Evolutionary conservation across 1,140 invertebrate species (phyloP), one percentile per base, ranked within the genome.

Genomic region (Venustaconcha ellipsiformis): DNA sequence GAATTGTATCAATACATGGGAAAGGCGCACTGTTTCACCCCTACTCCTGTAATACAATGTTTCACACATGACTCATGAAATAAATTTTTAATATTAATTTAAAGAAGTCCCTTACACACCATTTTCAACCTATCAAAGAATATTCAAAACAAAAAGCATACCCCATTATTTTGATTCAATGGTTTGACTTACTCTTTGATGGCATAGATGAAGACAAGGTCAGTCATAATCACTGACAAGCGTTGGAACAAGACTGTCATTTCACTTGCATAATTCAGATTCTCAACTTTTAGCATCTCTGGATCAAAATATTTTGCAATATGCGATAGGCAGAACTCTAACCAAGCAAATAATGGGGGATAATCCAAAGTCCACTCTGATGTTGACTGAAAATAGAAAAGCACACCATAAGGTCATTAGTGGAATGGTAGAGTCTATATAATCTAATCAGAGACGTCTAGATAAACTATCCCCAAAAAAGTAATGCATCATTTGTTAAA

Each of bases 291-390:
- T 2, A 99, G 88, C 95, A 99, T 99, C 69, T 94, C 89, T n/a
- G 93, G 91, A 91, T 99, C 97, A 89, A 99, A 93, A 84, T 91
- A 93, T 75, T 91, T 89, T 4, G 96, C 97, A 69, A 95, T 67
- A 76, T 94, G 91, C 57, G 97, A 95, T 0, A 99, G 91, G 14
- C 92, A 79, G 91, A 93, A 97, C 89, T 99, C 98, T 86, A 99
- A 96, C 94, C 96, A 99, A 11, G 97, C 98, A 92, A 99, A 99
- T 20, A 99, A 93, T 14, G 98, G 99, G 60, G 99, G 98, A 92
- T 99, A 99, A 92, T 99, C 99, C 65, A 99, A 90, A 0, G 99
- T 99, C 98, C 99, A 99, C 93, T 97, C 92, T 60, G 98, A 99
- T 30, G 95, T 96, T 30, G 92, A 88, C 83, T 96, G 94, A 82